A percentile compares a stretch with the other conserved stretches of the same genome.
phyloP scores from a whole-genome alignment of 2,113 vertebrate species.

The Macquaria ambigua region DNA sequence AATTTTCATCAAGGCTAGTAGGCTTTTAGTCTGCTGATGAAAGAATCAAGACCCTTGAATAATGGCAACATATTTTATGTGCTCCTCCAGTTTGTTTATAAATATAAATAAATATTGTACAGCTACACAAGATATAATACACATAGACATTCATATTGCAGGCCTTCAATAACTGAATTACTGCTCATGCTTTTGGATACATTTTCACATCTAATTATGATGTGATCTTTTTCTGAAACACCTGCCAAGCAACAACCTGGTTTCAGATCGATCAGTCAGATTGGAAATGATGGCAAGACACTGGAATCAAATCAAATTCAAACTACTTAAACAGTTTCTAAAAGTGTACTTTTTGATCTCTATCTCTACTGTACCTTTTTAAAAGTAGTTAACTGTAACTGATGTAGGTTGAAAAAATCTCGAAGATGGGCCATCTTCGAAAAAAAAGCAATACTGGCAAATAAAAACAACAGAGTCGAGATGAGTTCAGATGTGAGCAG shows the following conservation, averaged over 20 bases:
- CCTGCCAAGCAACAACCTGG: not conserved
- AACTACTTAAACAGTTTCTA: not conserved
- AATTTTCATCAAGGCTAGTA: not conserved
- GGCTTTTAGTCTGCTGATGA: not conserved
- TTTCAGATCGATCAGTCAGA: not conserved
- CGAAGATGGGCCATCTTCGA: too few relatives aligned
- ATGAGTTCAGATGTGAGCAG: too few relatives aligned
- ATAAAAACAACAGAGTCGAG: too few relatives aligned
- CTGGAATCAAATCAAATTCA: not conserved
- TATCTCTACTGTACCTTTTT: not conserved
- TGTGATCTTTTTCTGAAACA: not conserved
- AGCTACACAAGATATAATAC: not conserved
- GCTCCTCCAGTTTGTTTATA: not conserved
- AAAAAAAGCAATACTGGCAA: too few relatives aligned
- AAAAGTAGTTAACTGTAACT: not conserved
- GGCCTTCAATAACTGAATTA: not conserved
- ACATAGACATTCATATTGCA: not conserved
- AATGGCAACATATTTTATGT: not conserved
- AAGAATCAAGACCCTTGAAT: not conserved
- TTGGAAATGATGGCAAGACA: not conserved
- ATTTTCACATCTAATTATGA: not conserved
- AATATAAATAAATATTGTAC: not conserved
- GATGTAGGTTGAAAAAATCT: too few relatives aligned
- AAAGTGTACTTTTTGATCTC: not conserved
- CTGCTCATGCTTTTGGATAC: not conserved